Evolutionary conservation across 2,113 vertebrate species (phyloP).

Genomic region (Leiothrix lutea): DNA sequence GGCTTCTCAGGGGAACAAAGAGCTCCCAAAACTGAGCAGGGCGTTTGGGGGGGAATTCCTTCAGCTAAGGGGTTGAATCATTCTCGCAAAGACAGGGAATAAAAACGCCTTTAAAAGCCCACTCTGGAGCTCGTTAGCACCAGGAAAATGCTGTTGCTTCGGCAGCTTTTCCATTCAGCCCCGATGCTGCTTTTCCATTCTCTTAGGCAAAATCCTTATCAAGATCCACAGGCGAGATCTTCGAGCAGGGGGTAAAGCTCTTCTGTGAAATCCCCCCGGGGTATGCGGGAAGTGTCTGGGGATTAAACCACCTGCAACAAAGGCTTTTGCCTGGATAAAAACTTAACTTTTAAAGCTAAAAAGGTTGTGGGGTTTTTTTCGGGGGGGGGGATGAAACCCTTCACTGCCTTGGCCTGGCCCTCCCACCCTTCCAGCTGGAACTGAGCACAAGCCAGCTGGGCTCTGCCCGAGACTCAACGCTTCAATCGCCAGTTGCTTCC

Average conservation of each 20-base stretch:
- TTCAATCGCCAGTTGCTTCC: neutral
- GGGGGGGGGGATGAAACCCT: neutral
- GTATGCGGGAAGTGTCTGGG: neutral
- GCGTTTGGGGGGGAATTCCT: conserved; percentile 3
- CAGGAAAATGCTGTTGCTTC: neutral
- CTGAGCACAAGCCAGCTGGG: neutral
- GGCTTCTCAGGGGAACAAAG: neutral
- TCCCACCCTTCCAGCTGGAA: neutral
- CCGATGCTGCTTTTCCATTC: neutral
- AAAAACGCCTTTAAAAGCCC: neutral
- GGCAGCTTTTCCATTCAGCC: neutral
- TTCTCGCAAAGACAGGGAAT: neutral
- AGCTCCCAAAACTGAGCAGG: neutral
- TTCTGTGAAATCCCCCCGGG: neutral
- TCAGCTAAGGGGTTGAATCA: neutral
- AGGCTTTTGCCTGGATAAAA: neutral
- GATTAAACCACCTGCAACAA: neutral
- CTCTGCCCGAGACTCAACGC: neutral
- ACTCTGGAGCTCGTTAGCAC: neutral
- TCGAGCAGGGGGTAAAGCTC: neutral
- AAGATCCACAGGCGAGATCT: neutral
- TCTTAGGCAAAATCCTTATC: neutral
- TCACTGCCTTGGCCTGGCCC: neutral
- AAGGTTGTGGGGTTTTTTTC: neutral
- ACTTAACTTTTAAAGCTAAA: neutral